Evolutionary conservation across 2,113 vertebrate species (phyloP).

Genomic region (Eurystomus gularis): DNA sequence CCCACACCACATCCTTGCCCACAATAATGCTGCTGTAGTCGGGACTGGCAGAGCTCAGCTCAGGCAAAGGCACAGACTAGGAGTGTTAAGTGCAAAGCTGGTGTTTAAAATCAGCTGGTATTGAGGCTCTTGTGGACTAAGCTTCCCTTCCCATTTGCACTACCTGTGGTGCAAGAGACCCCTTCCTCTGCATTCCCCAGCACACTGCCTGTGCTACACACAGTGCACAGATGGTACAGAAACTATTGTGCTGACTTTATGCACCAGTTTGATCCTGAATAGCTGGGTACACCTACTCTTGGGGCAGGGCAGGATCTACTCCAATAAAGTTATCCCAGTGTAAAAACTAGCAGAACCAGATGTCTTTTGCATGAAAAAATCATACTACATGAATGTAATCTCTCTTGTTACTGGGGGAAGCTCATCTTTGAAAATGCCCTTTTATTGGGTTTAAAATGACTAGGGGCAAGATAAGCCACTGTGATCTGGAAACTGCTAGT

Average conservation of each 20-base stretch:
- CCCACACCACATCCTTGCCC: neutral
- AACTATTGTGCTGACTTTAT: neutral
- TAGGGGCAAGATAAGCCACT: neutral
- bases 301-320: neutral
- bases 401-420: neutral
- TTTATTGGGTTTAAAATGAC: neutral
- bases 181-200: neutral
- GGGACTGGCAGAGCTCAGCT: neutral
- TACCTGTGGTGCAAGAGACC: neutral
- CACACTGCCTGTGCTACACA: neutral
- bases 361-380: neutral
- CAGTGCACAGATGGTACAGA: rapidly evolving
- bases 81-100: neutral
- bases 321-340: neutral
- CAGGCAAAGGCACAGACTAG: neutral
- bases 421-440: neutral
- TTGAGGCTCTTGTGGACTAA: neutral
- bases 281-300: neutral
- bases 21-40: neutral
- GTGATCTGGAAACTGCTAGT: neutral
- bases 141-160: neutral
- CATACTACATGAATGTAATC: neutral
- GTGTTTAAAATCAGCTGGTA: neutral
- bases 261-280: rapidly evolving
- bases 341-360: neutral